Evolutionary conservation across 2,113 vertebrate species (phyloP), one percentile per base, ranked within the genome.

Genomic region (Telmatochromis sp.): DNA sequence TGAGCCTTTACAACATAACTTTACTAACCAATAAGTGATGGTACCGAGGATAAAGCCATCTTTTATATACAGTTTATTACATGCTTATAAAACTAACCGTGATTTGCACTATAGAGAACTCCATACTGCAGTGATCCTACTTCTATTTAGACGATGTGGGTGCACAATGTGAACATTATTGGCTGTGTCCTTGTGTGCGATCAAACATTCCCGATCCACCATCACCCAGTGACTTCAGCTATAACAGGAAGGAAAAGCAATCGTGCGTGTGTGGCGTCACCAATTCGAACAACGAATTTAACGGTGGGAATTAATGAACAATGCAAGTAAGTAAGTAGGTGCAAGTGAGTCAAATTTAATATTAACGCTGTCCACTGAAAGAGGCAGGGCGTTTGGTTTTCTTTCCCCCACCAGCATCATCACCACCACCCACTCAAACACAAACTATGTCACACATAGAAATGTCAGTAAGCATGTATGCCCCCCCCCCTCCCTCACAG

Each of bases 331-430:
- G 6, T 79, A 81, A 33, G 12, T 81, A 37, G 84, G 90, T 89
- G 87, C 92, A 95, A 88, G 94, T 93, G 94, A 95, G 93, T 95
- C 89, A 91, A 93, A 89, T 95, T 96, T 96, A 96, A 95, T 96
- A 93, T 94, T 84, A 94, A 94, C 86, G 95, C 95, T 83, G 91
- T 94, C 91, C 90, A 85, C 80, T 80, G 87, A 95, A 91, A 92
- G 91, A 92, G 91, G 87, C 87, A 83, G 89, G 91, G 89, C 86
- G 86, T 94, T 92, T 95, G 90, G 91, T 87, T 89, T 68, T 88
- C 65, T 85, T 58, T 80, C 75, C 68, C 84, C 86, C 85, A 84
- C 63, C 86, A 83, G 88, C 14, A 60, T 60, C 91, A 31, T 86
- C 89, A 81, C 87, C 90, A 84, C 73, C 87, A 82, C 86, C 89